Percentiles rank a stretch among this genome's conserved stretches.
These are phyloP conservation scores for Phytoseiulus persimilis DNA, from an alignment of 2,888 invertebrate species.

Conservation along the genomic window DNA sequence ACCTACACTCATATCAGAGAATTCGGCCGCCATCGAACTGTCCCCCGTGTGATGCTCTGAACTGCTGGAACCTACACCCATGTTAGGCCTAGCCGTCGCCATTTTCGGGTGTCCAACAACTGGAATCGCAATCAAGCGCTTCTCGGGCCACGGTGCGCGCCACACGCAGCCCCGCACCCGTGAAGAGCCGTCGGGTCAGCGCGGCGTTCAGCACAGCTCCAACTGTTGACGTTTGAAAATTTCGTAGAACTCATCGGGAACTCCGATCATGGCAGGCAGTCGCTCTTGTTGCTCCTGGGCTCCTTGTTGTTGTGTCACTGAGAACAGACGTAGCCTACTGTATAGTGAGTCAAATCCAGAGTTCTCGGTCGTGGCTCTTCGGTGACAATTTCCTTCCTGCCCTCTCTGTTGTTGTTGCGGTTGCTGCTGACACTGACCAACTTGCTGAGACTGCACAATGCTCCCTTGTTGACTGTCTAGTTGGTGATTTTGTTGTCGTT, in stretches of 20 bases:
- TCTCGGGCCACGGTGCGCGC: constrained; percentile 5
- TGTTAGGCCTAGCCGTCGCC: constrained; percentile 39
- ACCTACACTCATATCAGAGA: constrained; percentile 15
- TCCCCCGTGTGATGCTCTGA: constrained; percentile 36
- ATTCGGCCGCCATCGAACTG: constrained; percentile 34
- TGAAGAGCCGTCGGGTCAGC: constrained; percentile 20
- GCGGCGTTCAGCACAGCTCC: constrained; percentile 30
- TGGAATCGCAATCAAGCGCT: constrained; percentile 29
- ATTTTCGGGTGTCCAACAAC: constrained; percentile 35
- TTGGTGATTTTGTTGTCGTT: background rate
- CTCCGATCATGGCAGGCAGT: constrained; percentile 20
- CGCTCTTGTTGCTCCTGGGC: background rate
- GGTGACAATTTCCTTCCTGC: background rate
- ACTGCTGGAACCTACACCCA: constrained; percentile 37
- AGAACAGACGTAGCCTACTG: background rate
- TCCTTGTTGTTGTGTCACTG: background rate
- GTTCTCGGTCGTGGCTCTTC: background rate
- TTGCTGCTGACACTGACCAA: background rate
- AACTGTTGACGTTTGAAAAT: constrained; percentile 22
- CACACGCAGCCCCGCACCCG: background rate
- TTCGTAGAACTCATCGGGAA: constrained; percentile 35
- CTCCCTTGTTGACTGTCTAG: too few relatives aligned
- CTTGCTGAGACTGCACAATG: too few relatives aligned
- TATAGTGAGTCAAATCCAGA: background rate
- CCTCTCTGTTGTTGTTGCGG: background rate